A percentile compares a stretch with the other conserved stretches of the same genome.
Evolutionary conservation across 2,797 vertebrate species (phyloP).

Genomic region (Pangasius krempfi): DNA sequence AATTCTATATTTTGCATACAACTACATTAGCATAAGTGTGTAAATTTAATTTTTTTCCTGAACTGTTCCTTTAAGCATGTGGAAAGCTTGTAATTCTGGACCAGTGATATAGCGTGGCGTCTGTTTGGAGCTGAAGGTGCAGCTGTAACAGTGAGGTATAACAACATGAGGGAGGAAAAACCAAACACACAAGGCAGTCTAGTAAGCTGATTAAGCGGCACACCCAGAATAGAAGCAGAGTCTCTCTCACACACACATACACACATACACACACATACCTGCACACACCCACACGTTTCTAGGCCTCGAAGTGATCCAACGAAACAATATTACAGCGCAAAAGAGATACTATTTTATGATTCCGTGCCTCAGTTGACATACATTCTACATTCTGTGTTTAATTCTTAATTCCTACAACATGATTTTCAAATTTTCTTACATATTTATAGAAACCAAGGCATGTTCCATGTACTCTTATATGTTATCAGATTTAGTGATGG

Average conservation of each 20-base stretch:
- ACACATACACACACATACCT: conserved; percentile 10
- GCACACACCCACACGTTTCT: conserved; percentile 23
- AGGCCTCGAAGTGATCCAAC: neutral
- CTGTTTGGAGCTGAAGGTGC: conserved; percentile 2
- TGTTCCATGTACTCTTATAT: neutral
- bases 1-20: neutral
- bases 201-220: conserved; percentile 58
- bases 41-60: neutral
- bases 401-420: neutral
- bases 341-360: neutral
- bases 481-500: neutral
- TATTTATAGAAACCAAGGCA: neutral
- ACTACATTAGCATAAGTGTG: neutral
- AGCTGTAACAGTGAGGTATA: neutral
- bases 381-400: neutral
- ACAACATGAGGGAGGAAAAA: conserved; percentile 31
- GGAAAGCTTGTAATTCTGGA: neutral
- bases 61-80: neutral
- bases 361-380: neutral
- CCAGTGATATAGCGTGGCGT: neutral
- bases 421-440: neutral
- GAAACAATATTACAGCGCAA: conserved; percentile 4
- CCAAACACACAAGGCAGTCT: conserved; percentile 47
- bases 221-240: conserved; percentile 54
- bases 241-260: conserved; percentile 27